Conservation (phyloP, 2,888 invertebrate genomes). For the Xestia c-nigrum region DNA sequence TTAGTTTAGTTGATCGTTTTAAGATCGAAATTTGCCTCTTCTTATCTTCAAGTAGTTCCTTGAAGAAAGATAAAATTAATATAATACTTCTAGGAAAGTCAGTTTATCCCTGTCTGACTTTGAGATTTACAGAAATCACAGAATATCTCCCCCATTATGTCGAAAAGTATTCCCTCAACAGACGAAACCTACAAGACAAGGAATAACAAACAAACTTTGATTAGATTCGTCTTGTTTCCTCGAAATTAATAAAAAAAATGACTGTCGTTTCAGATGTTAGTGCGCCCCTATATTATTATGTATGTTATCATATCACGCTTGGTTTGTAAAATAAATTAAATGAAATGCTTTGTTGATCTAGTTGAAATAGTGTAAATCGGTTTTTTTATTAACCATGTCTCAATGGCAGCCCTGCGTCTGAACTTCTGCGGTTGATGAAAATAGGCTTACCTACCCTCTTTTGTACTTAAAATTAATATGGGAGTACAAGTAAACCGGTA, state of each 20-base stretch:
- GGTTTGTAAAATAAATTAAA: not conserved
- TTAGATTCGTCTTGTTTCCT: constrained; percentile 34
- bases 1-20: not conserved
- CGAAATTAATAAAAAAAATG: too few relatives aligned
- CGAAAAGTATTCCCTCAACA: constrained; percentile 28
- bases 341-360: not conserved
- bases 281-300: not conserved
- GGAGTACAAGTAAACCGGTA: not conserved
- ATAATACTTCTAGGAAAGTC: not conserved
- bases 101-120: not conserved
- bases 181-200: constrained; percentile 29
- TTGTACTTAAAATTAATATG: not conserved
- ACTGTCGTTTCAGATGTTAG: not conserved
- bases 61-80: not conserved
- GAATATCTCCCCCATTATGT: constrained; percentile 2
- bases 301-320: not conserved
- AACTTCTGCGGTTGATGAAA: not conserved
- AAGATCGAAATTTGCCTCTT: not conserved
- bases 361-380: not conserved
- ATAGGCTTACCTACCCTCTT: not conserved
- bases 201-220: constrained; percentile 56
- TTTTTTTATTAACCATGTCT: not conserved
- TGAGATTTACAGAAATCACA: not conserved
- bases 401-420: not conserved
- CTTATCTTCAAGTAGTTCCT: not conserved